Base-by-base conservation (phyloP, 2,113 vertebrate species). In the Chiloscyllium plagiosum region DNA sequence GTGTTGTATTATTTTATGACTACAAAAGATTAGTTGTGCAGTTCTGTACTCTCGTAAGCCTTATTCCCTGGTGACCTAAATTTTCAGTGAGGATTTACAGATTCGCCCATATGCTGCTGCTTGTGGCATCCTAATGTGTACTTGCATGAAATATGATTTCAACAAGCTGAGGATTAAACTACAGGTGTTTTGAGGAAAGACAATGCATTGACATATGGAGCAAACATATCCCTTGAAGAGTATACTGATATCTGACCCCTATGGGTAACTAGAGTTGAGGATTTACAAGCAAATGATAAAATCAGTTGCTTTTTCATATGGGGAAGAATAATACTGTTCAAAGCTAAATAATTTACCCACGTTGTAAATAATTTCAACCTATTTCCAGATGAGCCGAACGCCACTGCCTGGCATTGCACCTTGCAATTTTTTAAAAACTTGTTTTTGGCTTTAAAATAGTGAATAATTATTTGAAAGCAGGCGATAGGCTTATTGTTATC, bases 111-210 rank as follows among this genome's bases (percentile, higher is more conserved):
- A 37, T 37, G 17, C 61, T 37, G 7, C 61, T 92, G n/a, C 65
- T 65, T 66, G 56, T 92, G 80, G 37, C 80, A 20, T 83, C 19
- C 17, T 42, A 56, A 65, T 92, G 56, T 92, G 17, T n/a, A 65
- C 33, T 92, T 4, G 33, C 56, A n/a, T 93, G 89, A 20, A 93
- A 66, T 66, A 93, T 93, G 61, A 93, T 93, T 93, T 93, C 89
- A 93, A 37, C 89, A 66, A 37, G 61, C 33, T 93, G 29, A 37
- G 37, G 56, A 33, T 92, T 92, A 93, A 66, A 83, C 42, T 83
- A 47, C 56, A 22, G 61, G 33, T 89, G 26, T 8, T 89, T 33
- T 56, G 15, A 65, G 17, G n/a, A 92, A 65, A 65, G 12, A 65
- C 26, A 65, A 33, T 61, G 8, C 6, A n/a, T n/a, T 65, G 52